A percentile compares a stretch with the other conserved stretches of the same genome.
Evolutionary conservation across 23 tunicate species (phyloP).

Genomic region (Trididemnum nubilum): DNA sequence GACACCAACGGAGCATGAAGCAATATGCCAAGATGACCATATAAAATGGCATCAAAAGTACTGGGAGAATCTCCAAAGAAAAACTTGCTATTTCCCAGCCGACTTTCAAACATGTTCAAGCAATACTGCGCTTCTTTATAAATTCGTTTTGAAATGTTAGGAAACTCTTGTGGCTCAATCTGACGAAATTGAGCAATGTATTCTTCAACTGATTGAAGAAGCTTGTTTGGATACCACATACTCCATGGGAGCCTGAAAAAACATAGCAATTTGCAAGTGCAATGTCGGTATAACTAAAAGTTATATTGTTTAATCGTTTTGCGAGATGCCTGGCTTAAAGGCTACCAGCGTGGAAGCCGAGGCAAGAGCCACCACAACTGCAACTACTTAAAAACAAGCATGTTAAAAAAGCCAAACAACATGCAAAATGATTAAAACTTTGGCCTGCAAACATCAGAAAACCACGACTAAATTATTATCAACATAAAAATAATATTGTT

Average conservation of each 20-base stretch:
- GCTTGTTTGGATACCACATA: conserved; percentile 55
- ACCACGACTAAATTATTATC: no score
- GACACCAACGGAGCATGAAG: conserved; percentile 72
- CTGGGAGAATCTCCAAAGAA: conserved; percentile 78
- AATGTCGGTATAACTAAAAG: no score
- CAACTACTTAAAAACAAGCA: no score
- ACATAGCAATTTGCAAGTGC: no score
- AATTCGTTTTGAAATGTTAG: conserved; percentile 35
- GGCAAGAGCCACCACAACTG: no score
- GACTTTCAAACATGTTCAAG: conserved; percentile 47
- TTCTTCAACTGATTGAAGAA: conserved; percentile 29
- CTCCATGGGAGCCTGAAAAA: conserved; percentile 65
- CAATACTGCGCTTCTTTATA: conserved; percentile 56
- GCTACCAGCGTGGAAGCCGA: no score
- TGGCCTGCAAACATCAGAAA: no score
- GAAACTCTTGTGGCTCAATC: not conserved
- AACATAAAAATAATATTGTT: no score
- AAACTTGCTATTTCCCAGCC: conserved; percentile 38
- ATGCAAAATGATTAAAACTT: no score
- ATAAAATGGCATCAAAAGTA: conserved; percentile 85
- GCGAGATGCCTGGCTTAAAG: no score
- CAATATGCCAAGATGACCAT: conserved; percentile 58
- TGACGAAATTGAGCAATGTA: conserved; percentile 24
- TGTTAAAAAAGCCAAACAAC: no score
- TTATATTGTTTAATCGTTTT: no score